Conservation (phyloP, 2,888 invertebrate species). For the Orchestes rusci region DNA sequence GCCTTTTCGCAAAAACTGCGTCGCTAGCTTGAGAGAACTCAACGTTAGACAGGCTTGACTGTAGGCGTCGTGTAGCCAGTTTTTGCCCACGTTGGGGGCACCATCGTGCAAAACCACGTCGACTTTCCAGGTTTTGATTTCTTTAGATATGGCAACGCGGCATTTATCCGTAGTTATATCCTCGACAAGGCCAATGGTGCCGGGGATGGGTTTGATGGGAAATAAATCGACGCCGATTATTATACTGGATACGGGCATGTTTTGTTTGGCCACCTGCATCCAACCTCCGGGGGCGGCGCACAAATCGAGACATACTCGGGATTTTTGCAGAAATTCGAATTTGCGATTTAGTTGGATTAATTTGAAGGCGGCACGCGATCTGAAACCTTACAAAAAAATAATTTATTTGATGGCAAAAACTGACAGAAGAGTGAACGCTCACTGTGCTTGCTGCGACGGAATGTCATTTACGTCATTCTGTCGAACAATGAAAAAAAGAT, state of each 20-base stretch:
- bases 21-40: slow-evolving; percentile 88
- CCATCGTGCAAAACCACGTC: slow-evolving; percentile 96
- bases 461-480: background rate
- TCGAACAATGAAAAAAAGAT: too few species aligned
- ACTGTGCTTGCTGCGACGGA: too few species aligned
- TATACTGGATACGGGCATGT: slow-evolving; percentile 94
- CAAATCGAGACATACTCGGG: slow-evolving; percentile 93
- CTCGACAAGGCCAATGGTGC: slow-evolving; percentile 82
- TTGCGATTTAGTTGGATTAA: slow-evolving; percentile 95
- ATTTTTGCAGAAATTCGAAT: slow-evolving; percentile 92
- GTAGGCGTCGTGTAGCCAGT: slow-evolving; percentile 97
- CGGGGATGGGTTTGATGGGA: slow-evolving; percentile 85
- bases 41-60: slow-evolving; percentile 87
- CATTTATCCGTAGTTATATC: slow-evolving; percentile 98
- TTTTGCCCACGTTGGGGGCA: slow-evolving; percentile 94
- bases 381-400: slow-evolving; percentile 60
- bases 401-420: too few species aligned
- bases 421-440: too few species aligned
- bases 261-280: slow-evolving; percentile 97
- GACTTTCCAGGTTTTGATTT: slow-evolving; percentile 92
- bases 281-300: slow-evolving; percentile 99
- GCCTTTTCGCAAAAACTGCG: slow-evolving; percentile 78
- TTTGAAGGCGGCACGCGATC: slow-evolving; percentile 99
- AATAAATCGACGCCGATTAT: slow-evolving; percentile 95
- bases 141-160: slow-evolving; percentile 60